These are phyloP conservation scores for Rhyacophila evoluta DNA, from an alignment of 2,888 invertebrate species.

Conservation along the genomic window DNA sequence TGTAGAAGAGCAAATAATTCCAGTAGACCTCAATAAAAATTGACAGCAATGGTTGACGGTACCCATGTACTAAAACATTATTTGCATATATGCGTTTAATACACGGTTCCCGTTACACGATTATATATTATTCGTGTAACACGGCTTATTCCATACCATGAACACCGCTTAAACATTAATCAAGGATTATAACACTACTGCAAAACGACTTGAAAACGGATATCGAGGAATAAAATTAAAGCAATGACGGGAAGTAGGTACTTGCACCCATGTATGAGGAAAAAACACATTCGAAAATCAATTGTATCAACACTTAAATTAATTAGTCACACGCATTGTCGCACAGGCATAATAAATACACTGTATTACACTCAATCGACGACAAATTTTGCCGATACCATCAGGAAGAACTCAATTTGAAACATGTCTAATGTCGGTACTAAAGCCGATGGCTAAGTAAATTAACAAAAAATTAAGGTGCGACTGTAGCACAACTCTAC, in stretches of 20 bases:
- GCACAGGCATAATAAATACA: not conserved
- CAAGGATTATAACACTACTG: conserved; percentile 2
- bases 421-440: conserved; percentile 12
- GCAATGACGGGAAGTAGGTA: not conserved
- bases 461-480: conserved; percentile 27
- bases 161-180: conserved; percentile 2
- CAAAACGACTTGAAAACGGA: not conserved
- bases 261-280: not conserved
- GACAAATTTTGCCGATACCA: not conserved
- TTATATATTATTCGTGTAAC: not conserved
- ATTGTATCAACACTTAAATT: not conserved
- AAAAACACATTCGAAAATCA: conserved; percentile 27
- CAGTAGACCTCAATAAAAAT: not conserved
- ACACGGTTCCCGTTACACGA: not conserved
- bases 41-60: conserved; percentile 23
- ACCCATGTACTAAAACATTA: not conserved
- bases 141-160: not conserved
- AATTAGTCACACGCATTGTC: not conserved
- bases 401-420: not conserved
- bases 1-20: not conserved
- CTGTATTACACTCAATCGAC: not conserved
- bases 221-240: not conserved
- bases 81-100: not conserved
- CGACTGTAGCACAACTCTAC: conserved; percentile 27
- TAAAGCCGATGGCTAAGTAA: conserved; percentile 5